These are phyloP conservation scores for Cephus cinctus DNA, from an alignment of 1,140 invertebrate genomes.

Conservation along the genomic window DNA sequence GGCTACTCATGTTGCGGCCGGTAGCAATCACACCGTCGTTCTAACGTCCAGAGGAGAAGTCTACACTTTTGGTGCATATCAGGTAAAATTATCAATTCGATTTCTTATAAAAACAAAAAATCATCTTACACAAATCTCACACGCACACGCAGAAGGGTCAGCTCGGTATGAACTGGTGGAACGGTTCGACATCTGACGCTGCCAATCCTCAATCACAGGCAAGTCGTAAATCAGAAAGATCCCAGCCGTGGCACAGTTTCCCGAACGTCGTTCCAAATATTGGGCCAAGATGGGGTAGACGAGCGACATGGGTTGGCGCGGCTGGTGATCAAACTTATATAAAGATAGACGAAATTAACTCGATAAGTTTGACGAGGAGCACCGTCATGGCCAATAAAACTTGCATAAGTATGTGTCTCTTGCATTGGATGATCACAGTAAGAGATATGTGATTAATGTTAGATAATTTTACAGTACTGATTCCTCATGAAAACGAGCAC, in stretches of 20 bases:
- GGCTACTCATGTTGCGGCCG: slow-evolving; percentile 80
- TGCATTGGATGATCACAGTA: slow-evolving; percentile 13
- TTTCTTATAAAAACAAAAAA: slow-evolving; percentile 10
- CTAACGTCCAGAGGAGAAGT: slow-evolving; percentile 89
- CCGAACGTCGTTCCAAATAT: slow-evolving; percentile 80
- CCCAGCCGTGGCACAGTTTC: slow-evolving; percentile 73
- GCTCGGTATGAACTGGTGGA: slow-evolving; percentile 68
- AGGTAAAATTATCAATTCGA: slow-evolving; percentile 58
- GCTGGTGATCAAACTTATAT: slow-evolving; percentile 94
- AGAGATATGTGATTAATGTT: background rate
- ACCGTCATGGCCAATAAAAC: slow-evolving; percentile 86
- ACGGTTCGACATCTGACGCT: slow-evolving; percentile 36
- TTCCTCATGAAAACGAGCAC: slow-evolving; percentile 68
- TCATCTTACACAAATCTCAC: slow-evolving; percentile 18
- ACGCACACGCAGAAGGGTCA: slow-evolving; percentile 76
- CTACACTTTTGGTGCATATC: slow-evolving; percentile 90
- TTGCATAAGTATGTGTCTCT: slow-evolving; percentile 71
- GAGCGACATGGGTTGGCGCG: slow-evolving; percentile 91
- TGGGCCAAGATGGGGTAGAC: slow-evolving; percentile 73
- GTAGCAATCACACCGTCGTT: slow-evolving; percentile 92
- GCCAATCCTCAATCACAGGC: slow-evolving; percentile 36
- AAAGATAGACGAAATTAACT: slow-evolving; percentile 93
- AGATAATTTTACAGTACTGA: slow-evolving; percentile 60
- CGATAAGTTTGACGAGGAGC: slow-evolving; percentile 79
- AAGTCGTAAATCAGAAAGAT: slow-evolving; percentile 41